phyloP scores from a whole-genome alignment of 2,797 vertebrate species.

The Streptopelia turtur region DNA sequence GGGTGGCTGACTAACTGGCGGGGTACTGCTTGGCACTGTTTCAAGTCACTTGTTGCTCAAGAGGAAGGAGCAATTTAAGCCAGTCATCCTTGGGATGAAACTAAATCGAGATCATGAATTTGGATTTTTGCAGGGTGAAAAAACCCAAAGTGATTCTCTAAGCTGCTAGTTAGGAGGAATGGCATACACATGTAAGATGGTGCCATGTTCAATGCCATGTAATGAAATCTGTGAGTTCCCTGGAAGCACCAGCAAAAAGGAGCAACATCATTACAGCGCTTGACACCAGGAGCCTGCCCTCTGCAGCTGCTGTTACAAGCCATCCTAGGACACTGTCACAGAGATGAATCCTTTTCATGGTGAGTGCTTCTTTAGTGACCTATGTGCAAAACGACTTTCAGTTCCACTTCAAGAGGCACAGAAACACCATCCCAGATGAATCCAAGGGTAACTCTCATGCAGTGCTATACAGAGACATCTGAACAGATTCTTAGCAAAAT shows the following conservation, averaged over 20 bases:
- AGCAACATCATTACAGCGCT: not conserved
- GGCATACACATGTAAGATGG: not conserved
- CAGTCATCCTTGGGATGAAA: not conserved
- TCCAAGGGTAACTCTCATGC: not conserved
- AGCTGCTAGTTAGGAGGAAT: not conserved
- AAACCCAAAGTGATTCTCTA: not conserved
- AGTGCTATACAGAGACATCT: not conserved
- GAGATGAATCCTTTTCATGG: not conserved
- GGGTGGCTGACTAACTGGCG: not conserved
- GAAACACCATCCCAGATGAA: not conserved
- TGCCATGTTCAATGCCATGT: not conserved
- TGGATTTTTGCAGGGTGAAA: not conserved
- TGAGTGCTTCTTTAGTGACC: not conserved
- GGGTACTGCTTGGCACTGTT: not conserved
- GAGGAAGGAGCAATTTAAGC: not conserved
- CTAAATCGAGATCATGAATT: not conserved
- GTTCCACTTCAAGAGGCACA: not conserved
- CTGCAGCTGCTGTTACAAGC: not conserved
- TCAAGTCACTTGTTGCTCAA: not conserved
- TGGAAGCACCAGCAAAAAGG: not conserved
- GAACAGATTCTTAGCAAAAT: not conserved
- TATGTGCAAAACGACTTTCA: not conserved
- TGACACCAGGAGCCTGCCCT: not conserved
- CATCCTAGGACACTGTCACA: not conserved
- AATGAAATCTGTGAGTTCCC: not conserved